A percentile compares a stretch with the other conserved stretches of the same genome.
Conservation (phyloP, 2,797 vertebrate species). For the Pogoniulus pusillus region DNA sequence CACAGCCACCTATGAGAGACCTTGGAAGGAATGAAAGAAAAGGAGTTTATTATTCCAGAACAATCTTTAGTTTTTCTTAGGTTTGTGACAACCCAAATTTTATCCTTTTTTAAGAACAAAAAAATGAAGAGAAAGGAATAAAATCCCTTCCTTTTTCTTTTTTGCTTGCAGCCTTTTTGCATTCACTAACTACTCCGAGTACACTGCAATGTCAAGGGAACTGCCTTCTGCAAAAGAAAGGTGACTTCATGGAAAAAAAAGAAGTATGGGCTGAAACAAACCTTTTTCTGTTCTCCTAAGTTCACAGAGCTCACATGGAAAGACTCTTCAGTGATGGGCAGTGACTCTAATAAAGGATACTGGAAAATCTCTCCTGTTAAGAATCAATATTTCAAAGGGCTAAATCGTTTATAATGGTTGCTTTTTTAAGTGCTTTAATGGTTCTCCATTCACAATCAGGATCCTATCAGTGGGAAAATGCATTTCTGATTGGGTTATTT, state of each 20-base stretch:
- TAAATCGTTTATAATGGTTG: constrained; percentile 39
- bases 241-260: constrained; percentile 14
- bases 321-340: not conserved
- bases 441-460: constrained; percentile 27
- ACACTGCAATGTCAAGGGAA: not conserved
- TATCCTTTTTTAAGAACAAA: not conserved
- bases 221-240: not conserved
- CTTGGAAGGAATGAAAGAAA: not conserved
- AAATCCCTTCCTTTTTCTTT: not conserved
- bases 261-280: not conserved
- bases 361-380: not conserved
- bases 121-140: not conserved
- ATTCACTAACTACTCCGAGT: not conserved
- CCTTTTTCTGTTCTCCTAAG: constrained; percentile 3
- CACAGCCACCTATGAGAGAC: not conserved
- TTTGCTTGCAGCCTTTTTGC: not conserved
- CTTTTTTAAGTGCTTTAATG: constrained; percentile 71
- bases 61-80: not conserved
- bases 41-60: not conserved
- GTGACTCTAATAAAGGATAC: not conserved
- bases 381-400: not conserved
- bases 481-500: constrained; percentile 24
- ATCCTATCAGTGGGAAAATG: not conserved
- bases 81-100: not conserved
- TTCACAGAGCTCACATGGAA: constrained; percentile 43